Base-by-base conservation (phyloP, 1,140 invertebrate genomes). In the Drosophila sp. region DNA sequence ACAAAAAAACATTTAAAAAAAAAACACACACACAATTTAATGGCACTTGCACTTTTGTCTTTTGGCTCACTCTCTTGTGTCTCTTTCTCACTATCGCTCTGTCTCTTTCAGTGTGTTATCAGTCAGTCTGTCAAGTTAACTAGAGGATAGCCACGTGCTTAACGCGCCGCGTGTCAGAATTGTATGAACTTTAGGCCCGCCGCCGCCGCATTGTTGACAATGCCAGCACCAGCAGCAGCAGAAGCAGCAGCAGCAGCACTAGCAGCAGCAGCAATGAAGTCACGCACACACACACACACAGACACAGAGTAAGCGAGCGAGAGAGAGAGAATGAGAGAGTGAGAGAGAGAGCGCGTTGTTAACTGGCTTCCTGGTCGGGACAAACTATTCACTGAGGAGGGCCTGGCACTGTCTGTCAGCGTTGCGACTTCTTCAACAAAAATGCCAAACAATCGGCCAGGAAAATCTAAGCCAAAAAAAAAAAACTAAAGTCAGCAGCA, bases 91-190 rank as follows among this genome's bases (percentile, higher is more conserved):
- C 7, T 55, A 10, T 8, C 3, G 3, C 27, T 8, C 11, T 25
- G n/a, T 29, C 38, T 25, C 27, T 33, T 23, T 29, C 8, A 5
- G 1, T 17, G 11, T 76, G 75, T 86, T 86, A 86, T 86, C 82
- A 86, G 83, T 76, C 70, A 82, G 44, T 50, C 44, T 25, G 44
- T 27, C 23, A 27, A 27, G 44, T 50, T 50, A 50, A 50, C 23
- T 50, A 50, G 82, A 83, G 30, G 6, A 32, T 23, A 58, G 76
- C 83, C 84, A 87, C 83, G 83, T 87, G 83, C 83, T 87, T 83
- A 89, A 87, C 84, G 76, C 84, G 83, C 83, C 83, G 83, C 83
- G 83, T 87, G 84, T 86, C 79, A 89, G 76, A 89, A 87, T 87
- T 87, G 83, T 87, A 87, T 87, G 83, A 87, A 87, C 83, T 87